Evolutionary conservation across 2,113 vertebrate species (phyloP), one percentile per base, ranked within the genome.

Genomic region (Arvicanthis niloticus): DNA sequence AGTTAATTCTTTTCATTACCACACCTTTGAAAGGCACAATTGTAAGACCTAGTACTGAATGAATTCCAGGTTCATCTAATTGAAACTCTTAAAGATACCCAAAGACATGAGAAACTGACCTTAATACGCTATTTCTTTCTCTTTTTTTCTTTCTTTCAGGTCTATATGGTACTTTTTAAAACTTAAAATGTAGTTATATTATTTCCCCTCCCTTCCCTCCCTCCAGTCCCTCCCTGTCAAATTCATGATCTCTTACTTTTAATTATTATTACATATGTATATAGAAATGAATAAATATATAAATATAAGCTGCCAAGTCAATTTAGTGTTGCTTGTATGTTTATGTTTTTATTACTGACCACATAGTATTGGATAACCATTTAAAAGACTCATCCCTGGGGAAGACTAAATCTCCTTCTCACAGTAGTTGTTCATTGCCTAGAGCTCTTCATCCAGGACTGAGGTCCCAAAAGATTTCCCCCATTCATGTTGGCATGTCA

Each of bases 21-120:
- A 89, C 85, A 81, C 67, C 11, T 53, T 91, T 91, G 40, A 95
- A 94, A 91, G 90, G 24, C 94, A n/a, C 62, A 89, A 6, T 91
- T 24, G 37, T 65, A 91, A 62, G 34, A 94, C n/a, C 51, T 84
- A 94, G n/a, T 93, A 31, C 51, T 93, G 24, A 76, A n/a, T 86
- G 65, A 91, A 97, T 93, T 94, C 65, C 60, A 51, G 72, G 56
- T 70, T 82, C 1, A 82, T 94, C 29, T 2, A 7, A 91, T 70
- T 96, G 90, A 93, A 94, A n/a, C 5, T 95, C 91, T 91, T 51
- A 89, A 5, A 31, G 37, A 37, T 13, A 90, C 58, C 26, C 76
- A 29, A 34, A 62, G 51, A 89, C 48, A 93, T 21, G 8, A 91
- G 77, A 31, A 95, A 76, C 19, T 75, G 13, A 94, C 73, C 21